Evolutionary conservation across 37 sponge, comb jelly and placozoan genomes (phyloP), one percentile per base, ranked within the genome.

Genomic region (Diacarnus erythraeanus): DNA sequence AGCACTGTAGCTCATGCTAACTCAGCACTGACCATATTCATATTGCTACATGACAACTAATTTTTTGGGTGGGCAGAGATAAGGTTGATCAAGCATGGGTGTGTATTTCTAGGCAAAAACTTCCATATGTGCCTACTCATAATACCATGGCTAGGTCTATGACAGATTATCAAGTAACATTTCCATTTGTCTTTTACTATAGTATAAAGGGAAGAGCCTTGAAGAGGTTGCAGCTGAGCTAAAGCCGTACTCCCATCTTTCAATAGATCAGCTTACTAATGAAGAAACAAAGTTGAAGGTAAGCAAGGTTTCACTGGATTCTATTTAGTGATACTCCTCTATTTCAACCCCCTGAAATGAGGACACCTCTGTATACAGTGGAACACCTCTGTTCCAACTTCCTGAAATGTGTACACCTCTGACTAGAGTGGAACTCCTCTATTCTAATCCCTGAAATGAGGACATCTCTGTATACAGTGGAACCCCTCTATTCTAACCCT

Each of bases 201-300:
- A 80, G 81, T 80, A 41, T 71, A 47, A 42, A 1, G 72, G 70
- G 38, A 61, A 9, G 42, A 9, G 59, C 29, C 69, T 83, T 4
- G 38, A 41, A n/a, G 68, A 54, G 10, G 27, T 83, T 36, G 23
- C 12, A n/a, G 57, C 36, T 0, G 25, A 25, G 0, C 38, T 75
- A 10, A 42, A 42, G 41, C 76, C 76, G 0, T 84, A 67, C 33
- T 1, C 77, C 20, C 3, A 21, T 9, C 39, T 84, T 21, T 29
- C 74, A 22, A 22, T 42, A 5, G 82, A 43, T 17, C 59, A 22
- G n/a, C 40, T 82, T 18, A 21, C 31, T 0, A 63, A 65, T 22
- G 82, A 73, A 34, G 82, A 74, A 3, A 64, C 73, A 21, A 82
- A n/a, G 61, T 15, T 35, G 23, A 73, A 82, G 65, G 82, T 81